Evolutionary conservation across 2,888 invertebrate species (phyloP), one percentile per base, ranked within the genome.

Genomic region (Drosophila monieri): DNA sequence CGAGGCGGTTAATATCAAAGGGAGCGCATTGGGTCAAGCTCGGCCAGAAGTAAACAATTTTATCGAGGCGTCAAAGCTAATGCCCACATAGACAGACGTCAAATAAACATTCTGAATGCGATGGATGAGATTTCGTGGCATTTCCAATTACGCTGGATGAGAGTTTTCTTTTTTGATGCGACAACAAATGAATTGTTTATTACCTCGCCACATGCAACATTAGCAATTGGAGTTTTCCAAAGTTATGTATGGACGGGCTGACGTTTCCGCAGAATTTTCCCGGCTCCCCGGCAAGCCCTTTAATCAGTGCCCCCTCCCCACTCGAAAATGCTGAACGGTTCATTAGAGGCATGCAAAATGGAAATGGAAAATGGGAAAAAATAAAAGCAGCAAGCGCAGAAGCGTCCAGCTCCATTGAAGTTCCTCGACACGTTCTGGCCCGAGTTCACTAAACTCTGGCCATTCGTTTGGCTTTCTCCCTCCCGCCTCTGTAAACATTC

Each of bases 171-270:
- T 54, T 55, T 67, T 70, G 74, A 78, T 78, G 80, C 62, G 85
- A 80, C 80, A 85, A 69, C 76, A 76, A 80, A 57, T 85, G 77
- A 85, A 85, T 81, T 74, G 79, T 85, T 85, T 80, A 80, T 85
- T 61, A 59, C 69, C 66, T 56, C 43, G 18, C 41, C 47, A 60
- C 76, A 72, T 76, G 78, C 80, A 76, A 76, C 76, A 68, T 74
- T 75, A 62, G 32, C 64, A 61, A 78, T 55, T 68, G 32, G 47
- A 74, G 55, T 53, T 41, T 41, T 47, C 39, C 30, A 52, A 51
- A 65, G 60, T 59, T 68, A 64, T 61, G 68, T 65, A 75, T 68
- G 55, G 74, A 64, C 64, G 37, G 51, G 52, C 75, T 65, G 69
- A 57, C 85, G 65, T 81, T 85, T 80, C 71, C 77, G 65, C 67